phyloP scores from a whole-genome alignment of 2,888 invertebrate genomes.

The Hydriomena furcata region DNA sequence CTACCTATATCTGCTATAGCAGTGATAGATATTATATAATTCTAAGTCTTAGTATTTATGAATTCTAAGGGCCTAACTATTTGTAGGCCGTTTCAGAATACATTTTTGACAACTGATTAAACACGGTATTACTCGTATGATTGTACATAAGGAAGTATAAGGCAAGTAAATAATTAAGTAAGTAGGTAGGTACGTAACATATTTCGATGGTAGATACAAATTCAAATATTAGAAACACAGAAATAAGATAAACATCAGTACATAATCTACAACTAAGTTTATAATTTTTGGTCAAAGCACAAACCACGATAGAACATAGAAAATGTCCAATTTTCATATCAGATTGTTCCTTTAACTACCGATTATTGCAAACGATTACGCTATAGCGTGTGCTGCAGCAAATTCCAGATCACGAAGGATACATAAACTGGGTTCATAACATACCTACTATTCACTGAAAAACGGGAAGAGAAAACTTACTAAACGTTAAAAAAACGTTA shows the following conservation, averaged over 20 bases:
- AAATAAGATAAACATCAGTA: no score
- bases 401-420: conserved; percentile 1
- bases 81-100: neutral
- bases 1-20: neutral
- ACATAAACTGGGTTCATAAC: conserved; percentile 8
- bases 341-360: neutral
- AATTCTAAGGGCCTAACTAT: neutral
- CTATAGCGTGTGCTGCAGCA: conserved; percentile 35
- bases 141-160: no score
- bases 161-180: no score
- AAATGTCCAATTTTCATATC: conserved; percentile 5
- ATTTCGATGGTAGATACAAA: no score
- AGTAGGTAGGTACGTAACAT: no score
- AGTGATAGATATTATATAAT: no score
- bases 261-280: no score
- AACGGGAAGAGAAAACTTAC: neutral
- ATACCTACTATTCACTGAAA: conserved; percentile 5
- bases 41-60: no score
- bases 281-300: neutral
- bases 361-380: conserved; percentile 44
- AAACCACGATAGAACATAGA: no score
- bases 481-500: no score
- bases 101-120: neutral
- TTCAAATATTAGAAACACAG: no score
- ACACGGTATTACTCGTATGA: neutral